phyloP scores from a whole-genome alignment of 1,140 invertebrate genomes.

The Cydia fagiglandana region DNA sequence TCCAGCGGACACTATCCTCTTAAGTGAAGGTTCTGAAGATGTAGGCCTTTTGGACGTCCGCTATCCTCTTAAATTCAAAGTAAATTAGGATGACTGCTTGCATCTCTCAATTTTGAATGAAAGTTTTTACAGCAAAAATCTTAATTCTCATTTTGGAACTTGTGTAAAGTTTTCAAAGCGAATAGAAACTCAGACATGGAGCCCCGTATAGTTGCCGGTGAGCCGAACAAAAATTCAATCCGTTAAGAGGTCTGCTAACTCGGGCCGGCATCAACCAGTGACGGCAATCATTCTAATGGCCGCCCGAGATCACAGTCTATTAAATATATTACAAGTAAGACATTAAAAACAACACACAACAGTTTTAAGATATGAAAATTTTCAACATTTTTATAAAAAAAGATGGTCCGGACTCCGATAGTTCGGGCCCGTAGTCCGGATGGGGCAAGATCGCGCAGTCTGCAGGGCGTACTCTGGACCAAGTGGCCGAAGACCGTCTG shows the following conservation, averaged over 20 bases:
- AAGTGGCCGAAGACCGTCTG: too few species aligned
- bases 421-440: too few species aligned
- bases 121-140: background rate
- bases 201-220: background rate
- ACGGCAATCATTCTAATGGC: conserved; percentile 44
- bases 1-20: too few species aligned
- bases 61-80: too few species aligned
- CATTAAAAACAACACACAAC: conserved; percentile 1
- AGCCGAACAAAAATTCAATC: conserved; percentile 40
- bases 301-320: background rate
- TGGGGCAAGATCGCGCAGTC: too few species aligned
- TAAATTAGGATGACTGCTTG: background rate
- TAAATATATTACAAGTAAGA: background rate
- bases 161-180: conserved; percentile 23
- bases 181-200: conserved; percentile 23
- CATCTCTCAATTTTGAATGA: background rate
- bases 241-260: conserved; percentile 37
- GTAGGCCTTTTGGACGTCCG: too few species aligned
- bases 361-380: background rate
- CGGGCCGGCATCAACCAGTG: conserved; percentile 32
- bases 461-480: too few species aligned
- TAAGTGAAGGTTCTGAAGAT: too few species aligned
- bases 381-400: too few species aligned
- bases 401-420: too few species aligned
- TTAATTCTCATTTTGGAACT: background rate